These are phyloP conservation scores for Noctilio leporinus DNA, from an alignment of 2,113 vertebrate species.

Conservation along the genomic window DNA sequence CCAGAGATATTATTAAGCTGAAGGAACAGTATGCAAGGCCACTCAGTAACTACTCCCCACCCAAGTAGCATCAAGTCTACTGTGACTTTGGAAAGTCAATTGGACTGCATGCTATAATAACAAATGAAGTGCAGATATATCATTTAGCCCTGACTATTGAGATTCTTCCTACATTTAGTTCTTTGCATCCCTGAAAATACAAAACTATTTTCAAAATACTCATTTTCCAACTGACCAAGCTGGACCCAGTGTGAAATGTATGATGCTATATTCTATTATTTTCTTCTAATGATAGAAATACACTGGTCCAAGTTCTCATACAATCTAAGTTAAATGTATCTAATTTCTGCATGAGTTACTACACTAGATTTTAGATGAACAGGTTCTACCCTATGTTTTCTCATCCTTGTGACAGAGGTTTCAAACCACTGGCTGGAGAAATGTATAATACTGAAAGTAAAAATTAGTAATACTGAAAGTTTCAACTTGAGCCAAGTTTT, in stretches of 20 bases:
- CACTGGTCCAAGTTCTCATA: not conserved
- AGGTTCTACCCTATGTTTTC: conserved; percentile 26
- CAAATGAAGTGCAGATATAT: not conserved
- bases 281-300: conserved; percentile 26
- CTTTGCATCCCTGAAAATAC: not conserved
- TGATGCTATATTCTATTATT: not conserved
- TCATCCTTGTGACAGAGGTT: conserved; percentile 42
- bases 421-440: conserved; percentile 50
- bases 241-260: not conserved
- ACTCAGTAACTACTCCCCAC: not conserved
- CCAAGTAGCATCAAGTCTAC: not conserved
- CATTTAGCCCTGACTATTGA: not conserved
- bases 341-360: not conserved
- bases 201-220: conserved; percentile 3
- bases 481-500: conserved; percentile 59
- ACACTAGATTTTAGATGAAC: conserved; percentile 19
- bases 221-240: not conserved
- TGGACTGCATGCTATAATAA: not conserved
- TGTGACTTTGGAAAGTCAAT: not conserved
- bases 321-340: conserved; percentile 12
- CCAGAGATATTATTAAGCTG: not conserved
- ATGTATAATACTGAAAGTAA: conserved; percentile 58
- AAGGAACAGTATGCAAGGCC: not conserved
- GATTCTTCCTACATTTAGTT: not conserved
- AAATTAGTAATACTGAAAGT: conserved; percentile 59